A percentile compares a stretch with the other conserved stretches of the same genome.
Conservation (phyloP, 2,113 vertebrate genomes). For the Cryptomyrus ogoouensis region DNA sequence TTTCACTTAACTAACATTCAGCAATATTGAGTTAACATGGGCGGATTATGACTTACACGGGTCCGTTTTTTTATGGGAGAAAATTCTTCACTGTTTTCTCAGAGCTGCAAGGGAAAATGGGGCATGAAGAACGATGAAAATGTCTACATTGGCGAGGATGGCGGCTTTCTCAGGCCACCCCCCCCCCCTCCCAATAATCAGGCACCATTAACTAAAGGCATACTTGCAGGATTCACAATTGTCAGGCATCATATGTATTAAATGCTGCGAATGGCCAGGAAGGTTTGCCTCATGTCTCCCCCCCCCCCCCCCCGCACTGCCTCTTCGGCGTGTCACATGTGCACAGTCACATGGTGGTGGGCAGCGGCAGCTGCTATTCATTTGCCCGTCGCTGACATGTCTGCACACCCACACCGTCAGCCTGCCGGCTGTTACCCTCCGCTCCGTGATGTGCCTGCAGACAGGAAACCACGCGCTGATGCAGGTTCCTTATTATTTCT, state of each 20-base stretch:
- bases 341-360: not conserved
- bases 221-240: not conserved
- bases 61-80: not conserved
- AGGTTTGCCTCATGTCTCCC: not conserved
- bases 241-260: not conserved
- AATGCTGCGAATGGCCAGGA: not conserved
- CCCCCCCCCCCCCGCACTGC: not conserved
- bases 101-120: not conserved
- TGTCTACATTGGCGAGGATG: not conserved
- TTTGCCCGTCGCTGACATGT: not conserved
- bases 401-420: not conserved
- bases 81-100: not conserved
- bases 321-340: not conserved
- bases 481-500: not conserved
- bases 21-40: not conserved
- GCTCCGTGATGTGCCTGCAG: not conserved
- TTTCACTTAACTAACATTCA: not conserved
- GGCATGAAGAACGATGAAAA: not conserved
- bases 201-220: not conserved
- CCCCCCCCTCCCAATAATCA: not conserved
- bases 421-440: not conserved
- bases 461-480: not conserved
- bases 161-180: no score
- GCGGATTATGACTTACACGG: not conserved
- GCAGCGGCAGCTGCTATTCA: not conserved